Percentiles rank a stretch among this genome's conserved stretches.
Evolutionary conservation across 2,113 vertebrate genomes (phyloP).

Genomic region (Pseudorasbora parva): DNA sequence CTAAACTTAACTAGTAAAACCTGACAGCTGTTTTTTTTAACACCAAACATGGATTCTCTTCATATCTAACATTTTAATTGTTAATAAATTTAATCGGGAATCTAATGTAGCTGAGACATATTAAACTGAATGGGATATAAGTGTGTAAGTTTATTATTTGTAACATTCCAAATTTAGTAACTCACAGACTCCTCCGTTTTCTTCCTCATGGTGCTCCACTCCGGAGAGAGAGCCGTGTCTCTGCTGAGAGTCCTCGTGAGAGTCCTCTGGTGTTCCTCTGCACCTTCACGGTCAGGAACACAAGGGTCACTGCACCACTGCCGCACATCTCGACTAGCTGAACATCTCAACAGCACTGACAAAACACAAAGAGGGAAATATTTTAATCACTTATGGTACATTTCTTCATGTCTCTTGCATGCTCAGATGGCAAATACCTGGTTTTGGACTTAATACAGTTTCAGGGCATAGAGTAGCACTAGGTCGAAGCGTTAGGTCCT

Average conservation of each 20-base stretch:
- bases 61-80: background rate
- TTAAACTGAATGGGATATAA: too few relatives aligned
- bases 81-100: background rate
- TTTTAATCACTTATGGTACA: background rate
- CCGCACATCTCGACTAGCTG: slow-evolving; percentile 72
- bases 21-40: too few relatives aligned
- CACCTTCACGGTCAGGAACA: slow-evolving; percentile 44
- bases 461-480: slow-evolving; percentile 70
- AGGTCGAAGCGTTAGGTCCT: slow-evolving; percentile 62
- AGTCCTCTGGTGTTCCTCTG: slow-evolving; percentile 19
- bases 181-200: slow-evolving; percentile 77
- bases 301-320: slow-evolving; percentile 64
- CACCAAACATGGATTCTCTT: too few relatives aligned
- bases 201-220: slow-evolving; percentile 85
- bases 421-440: slow-evolving; percentile 4
- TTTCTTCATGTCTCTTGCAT: background rate
- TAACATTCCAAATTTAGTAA: slow-evolving; percentile 8
- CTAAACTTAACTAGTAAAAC: too few relatives aligned
- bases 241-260: slow-evolving; percentile 48
- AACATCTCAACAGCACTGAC: slow-evolving; percentile 70
- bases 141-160: background rate
- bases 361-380: background rate
- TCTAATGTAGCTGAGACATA: background rate
- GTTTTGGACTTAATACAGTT: slow-evolving; percentile 28
- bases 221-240: slow-evolving; percentile 72